These are phyloP conservation scores for Macquaria ambigua DNA, from an alignment of 2,113 vertebrate genomes.

Conservation along the genomic window DNA sequence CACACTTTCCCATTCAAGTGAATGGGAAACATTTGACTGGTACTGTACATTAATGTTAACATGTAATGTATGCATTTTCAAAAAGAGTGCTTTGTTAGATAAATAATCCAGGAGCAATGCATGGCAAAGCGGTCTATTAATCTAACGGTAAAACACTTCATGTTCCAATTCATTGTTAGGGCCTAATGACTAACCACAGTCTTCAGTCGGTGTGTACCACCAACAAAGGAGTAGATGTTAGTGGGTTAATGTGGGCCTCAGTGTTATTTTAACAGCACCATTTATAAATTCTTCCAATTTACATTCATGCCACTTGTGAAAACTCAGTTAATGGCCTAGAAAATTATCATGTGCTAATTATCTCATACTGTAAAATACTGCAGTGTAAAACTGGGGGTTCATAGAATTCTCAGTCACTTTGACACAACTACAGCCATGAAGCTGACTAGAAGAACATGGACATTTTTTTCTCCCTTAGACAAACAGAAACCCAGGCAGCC, in stretches of 20 bases:
- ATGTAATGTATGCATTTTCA: too few species aligned
- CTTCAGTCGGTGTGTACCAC: neutral
- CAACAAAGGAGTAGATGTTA: neutral
- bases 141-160: neutral
- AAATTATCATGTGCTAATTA: neutral
- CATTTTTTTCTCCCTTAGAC: slow-evolving; percentile 7
- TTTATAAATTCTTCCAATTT: neutral
- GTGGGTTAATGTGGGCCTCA: neutral
- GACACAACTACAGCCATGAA: neutral
- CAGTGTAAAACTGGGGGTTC: neutral
- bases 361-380: neutral
- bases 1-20: too few species aligned
- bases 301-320: neutral
- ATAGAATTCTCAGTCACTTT: neutral
- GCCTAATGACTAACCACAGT: neutral
- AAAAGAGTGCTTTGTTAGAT: too few species aligned
- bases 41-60: neutral
- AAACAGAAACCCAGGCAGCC: neutral
- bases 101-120: too few species aligned
- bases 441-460: neutral
- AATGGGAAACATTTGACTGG: too few species aligned
- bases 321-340: neutral
- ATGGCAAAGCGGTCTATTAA: neutral
- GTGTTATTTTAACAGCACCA: neutral
- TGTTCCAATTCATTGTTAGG: neutral